Conservation (phyloP, 2,113 vertebrate species). For the Cariama cristata region DNA sequence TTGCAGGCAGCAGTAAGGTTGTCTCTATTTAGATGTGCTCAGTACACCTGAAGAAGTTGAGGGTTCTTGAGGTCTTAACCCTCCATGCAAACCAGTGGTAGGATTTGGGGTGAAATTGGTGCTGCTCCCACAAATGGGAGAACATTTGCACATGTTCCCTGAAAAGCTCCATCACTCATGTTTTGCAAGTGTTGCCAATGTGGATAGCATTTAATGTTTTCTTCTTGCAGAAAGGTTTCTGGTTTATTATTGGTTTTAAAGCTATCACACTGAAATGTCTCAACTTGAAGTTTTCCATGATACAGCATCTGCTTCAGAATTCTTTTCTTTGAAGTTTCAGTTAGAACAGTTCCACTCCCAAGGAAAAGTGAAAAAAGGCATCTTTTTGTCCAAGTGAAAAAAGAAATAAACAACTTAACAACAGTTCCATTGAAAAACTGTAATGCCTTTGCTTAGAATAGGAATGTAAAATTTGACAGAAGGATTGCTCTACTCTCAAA, state of each 20-base stretch:
- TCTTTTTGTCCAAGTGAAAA: neutral
- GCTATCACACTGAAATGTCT: neutral
- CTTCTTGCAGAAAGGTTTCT: neutral
- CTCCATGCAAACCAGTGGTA: neutral
- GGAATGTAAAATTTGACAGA: neutral
- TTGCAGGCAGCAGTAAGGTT: neutral
- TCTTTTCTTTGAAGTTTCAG: slow-evolving; percentile 21
- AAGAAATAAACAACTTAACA: neutral
- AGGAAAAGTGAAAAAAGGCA: neutral
- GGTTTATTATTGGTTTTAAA: neutral
- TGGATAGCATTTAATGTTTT: neutral
- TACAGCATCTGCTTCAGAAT: neutral
- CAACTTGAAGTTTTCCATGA: slow-evolving; percentile 23
- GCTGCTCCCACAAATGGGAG: neutral
- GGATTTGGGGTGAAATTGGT: neutral
- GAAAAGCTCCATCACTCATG: neutral
- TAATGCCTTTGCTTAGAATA: neutral
- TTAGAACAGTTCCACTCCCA: neutral
- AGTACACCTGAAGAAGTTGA: neutral
- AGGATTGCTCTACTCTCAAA: neutral
- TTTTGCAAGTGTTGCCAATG: neutral
- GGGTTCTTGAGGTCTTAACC: neutral
- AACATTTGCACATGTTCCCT: neutral
- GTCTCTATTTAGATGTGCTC: neutral
- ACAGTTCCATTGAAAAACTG: neutral